Base-by-base conservation (phyloP, 2,888 invertebrate genomes). In the Noctuana brunneofusca region DNA sequence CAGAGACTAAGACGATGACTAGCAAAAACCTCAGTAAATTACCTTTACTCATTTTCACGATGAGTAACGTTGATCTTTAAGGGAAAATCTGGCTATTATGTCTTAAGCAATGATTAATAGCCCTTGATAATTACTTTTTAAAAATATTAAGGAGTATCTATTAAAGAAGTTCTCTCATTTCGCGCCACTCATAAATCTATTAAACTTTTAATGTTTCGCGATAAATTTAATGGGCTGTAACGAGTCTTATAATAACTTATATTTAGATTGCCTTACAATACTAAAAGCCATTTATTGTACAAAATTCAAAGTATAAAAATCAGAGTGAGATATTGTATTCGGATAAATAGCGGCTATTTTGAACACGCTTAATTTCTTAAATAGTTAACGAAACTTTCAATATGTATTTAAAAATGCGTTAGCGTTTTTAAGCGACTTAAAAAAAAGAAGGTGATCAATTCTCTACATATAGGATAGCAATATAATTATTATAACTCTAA, bases 181-280 rank as follows among this genome's bases (percentile, higher is more conserved):
- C 41, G 50, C 63, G 20, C 55, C 56, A 63, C 63, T 63, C 63
- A 50, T 63, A 56, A 63, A 63, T 63, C 63, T 63, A 56, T 63
- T 63, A 63, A 56, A 63, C 50, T 63, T 63, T 62, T 49, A 62
- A 55, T 62, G 55, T 62, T 62, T 62, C 62, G 49, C 54, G 55
- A 62, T 62, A 62, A 62, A 55, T 62, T 62, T 55, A 49, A 62
- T 43, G 53, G 54, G n/a, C 60, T 48, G 22, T 53, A 46, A 59
- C 43, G 41, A 43, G 46, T 59, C 30, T 60, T 22, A 49, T n/a
- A 41, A 41, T 49, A 24, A 24, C 20, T 46, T 48, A 22, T 24
- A 24, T 46, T 32, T 43, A 22, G 30, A 53, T 53, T 53, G 12
- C 49, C 14, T 24, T 14, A 49, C 49, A 27, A 49, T 14, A 24